Base-by-base conservation (phyloP, 2,888 invertebrate species). In the Patella pellucida region DNA sequence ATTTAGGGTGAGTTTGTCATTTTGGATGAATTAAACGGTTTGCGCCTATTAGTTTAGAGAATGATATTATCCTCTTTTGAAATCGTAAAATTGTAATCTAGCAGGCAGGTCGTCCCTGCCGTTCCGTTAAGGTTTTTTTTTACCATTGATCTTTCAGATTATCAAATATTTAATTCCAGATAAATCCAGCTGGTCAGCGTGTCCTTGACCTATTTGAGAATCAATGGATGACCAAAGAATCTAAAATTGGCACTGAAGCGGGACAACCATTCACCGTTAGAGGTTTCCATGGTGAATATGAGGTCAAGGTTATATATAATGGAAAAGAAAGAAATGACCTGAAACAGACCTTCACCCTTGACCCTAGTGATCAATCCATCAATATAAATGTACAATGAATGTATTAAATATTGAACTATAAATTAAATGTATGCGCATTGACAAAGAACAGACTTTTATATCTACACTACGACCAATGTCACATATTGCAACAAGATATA, bases 281-380 rank as follows among this genome's bases (percentile, higher is more conserved):
- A 15, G 78, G 78, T 71, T 76, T 76, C 69, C 67, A 72, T 56
- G 78, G 78, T 15, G 74, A 78, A n/a, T 78, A 78, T 69, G 68
- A 74, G 68, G 51, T 78, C 23, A 74, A 73, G 23, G 76, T 78
- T 14, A 70, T 52, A 19, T 73, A 76, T 68, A 69, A 76, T 16
- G 74, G 76, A 23, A 52, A 69, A 12, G 74, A 74, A 41, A 69
- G 69, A n/a, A 54, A 11, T 1, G 68, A 68, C 50, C 54, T 69
- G 41, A 54, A 23, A 68, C 72, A 76, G 54, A n/a, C 52, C 12
- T 76, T 76, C 27, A 76, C 75, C 4, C 67, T 75, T 19, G 56
- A 15, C n/a, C 50, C n/a, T 19, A 27, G 51, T 15, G 52, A 27
- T 16, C 52, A 52, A 14, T 27, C 50, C 16, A 69, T 68, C 11